Conservation (phyloP, 2,797 vertebrate species). For the Momotus momota region DNA sequence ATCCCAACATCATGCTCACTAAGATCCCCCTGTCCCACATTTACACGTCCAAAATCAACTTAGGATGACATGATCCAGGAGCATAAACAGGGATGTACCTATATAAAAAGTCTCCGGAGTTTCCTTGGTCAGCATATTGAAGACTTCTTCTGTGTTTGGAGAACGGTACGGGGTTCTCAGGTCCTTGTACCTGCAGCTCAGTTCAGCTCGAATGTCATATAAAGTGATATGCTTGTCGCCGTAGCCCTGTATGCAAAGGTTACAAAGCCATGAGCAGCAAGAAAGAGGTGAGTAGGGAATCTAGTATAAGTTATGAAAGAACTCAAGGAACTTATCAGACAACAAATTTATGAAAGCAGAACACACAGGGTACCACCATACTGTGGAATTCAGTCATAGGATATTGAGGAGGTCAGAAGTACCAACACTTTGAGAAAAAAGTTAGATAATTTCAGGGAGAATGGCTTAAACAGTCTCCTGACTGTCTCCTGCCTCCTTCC, state of each 20-base stretch:
- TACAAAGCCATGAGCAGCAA: neutral
- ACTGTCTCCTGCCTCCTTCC: neutral
- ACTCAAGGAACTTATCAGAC: neutral
- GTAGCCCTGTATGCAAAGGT: conserved; percentile 86
- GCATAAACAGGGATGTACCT: conserved; percentile 77
- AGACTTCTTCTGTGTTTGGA: conserved; percentile 96
- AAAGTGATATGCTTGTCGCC: conserved; percentile 99
- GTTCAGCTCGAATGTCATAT: conserved; percentile 97
- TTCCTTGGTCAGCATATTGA: conserved; percentile 98
- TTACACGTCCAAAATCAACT: neutral
- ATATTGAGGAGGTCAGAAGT: neutral
- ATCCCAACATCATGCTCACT: neutral
- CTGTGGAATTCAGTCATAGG: neutral
- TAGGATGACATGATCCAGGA: neutral
- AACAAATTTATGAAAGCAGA: neutral
- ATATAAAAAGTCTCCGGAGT: conserved; percentile 99
- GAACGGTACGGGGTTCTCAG: conserved; percentile 92
- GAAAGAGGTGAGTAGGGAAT: neutral
- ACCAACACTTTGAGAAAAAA: neutral
- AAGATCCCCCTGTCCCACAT: neutral
- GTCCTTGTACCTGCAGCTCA: conserved; percentile 98
- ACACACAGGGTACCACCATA: neutral
- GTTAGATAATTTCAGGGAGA: neutral
- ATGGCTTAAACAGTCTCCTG: neutral
- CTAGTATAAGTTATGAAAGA: neutral